Evolutionary conservation across 2,888 invertebrate genomes (phyloP).

Genomic region (Drosophila monieri): DNA sequence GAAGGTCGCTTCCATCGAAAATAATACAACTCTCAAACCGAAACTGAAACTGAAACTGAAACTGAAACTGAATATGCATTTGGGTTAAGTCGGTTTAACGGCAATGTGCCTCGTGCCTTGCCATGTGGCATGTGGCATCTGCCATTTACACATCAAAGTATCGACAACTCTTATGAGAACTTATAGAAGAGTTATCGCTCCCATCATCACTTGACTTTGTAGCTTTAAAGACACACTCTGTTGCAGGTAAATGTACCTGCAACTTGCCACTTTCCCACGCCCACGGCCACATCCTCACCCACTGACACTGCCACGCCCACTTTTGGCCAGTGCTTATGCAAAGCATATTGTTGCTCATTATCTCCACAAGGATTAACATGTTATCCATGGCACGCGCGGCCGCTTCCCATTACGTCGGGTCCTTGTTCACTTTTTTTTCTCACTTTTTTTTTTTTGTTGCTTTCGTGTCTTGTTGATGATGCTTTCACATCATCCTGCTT

Average conservation of each 20-base stretch:
- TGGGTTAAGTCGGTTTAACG: conserved; percentile 14
- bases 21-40: background rate
- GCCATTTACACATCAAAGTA: background rate
- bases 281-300: conserved; percentile 3
- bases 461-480: background rate
- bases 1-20: conserved; percentile 16
- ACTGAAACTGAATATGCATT: conserved; percentile 15
- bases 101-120: too few relatives aligned
- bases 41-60: background rate
- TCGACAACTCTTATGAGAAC: too few relatives aligned
- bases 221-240: background rate
- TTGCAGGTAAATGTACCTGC: conserved; percentile 32
- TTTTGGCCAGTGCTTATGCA: conserved; percentile 40
- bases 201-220: conserved; percentile 3
- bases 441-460: background rate
- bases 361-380: conserved; percentile 73
- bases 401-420: conserved; percentile 47
- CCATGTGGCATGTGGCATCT: background rate
- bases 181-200: background rate
- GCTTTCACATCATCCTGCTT: background rate
- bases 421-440: conserved; percentile 7
- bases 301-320: conserved; percentile 3
- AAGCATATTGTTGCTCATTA: conserved; percentile 72
- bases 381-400: conserved; percentile 69
- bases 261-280: conserved; percentile 47